phyloP scores from a whole-genome alignment of 2,888 invertebrate genomes.

The Morpho helenor region DNA sequence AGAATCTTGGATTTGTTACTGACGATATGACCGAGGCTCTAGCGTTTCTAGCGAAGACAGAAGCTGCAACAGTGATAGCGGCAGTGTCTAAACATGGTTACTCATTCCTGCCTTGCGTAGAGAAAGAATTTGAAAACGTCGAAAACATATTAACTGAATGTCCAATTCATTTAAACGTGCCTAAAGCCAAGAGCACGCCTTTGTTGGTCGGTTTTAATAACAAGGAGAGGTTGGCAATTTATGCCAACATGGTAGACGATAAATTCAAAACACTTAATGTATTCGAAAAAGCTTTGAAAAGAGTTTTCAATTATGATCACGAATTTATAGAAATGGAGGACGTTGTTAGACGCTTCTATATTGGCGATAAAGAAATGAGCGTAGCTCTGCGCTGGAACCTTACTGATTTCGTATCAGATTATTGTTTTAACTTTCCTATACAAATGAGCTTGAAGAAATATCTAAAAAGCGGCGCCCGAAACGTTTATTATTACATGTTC shows the following conservation, averaged over 20 bases:
- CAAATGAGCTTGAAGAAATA: conserved; percentile 32
- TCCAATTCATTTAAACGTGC: conserved; percentile 36
- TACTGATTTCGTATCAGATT: conserved; percentile 38
- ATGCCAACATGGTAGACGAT: conserved; percentile 24
- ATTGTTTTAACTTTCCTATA: conserved; percentile 34
- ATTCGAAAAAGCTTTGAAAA: conserved; percentile 23
- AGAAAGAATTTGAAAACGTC: conserved; percentile 28
- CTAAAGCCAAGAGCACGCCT: conserved; percentile 41
- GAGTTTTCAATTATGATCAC: conserved; percentile 34
- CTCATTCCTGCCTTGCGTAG: conserved; percentile 24
- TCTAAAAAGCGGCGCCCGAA: conserved; percentile 27
- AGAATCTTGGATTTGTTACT: conserved; percentile 34
- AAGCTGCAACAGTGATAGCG: conserved; percentile 23
- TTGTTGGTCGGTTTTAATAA: conserved; percentile 49
- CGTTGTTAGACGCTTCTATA: conserved; percentile 44
- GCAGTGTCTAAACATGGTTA: conserved; percentile 23
- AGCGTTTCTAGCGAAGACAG: conserved; percentile 27
- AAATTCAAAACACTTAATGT: conserved; percentile 25
- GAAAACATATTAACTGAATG: conserved; percentile 36
- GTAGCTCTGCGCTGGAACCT: conserved; percentile 20
- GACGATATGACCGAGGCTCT: conserved; percentile 33
- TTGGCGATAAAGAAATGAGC: conserved; percentile 39
- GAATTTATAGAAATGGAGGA: conserved; percentile 29
- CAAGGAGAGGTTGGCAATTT: conserved; percentile 36
- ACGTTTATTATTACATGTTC: conserved; percentile 40